A percentile compares a stretch with the other conserved stretches of the same genome.
Evolutionary conservation across 2,888 invertebrate genomes (phyloP).

Genomic region (Willowsia nigromaculata): DNA sequence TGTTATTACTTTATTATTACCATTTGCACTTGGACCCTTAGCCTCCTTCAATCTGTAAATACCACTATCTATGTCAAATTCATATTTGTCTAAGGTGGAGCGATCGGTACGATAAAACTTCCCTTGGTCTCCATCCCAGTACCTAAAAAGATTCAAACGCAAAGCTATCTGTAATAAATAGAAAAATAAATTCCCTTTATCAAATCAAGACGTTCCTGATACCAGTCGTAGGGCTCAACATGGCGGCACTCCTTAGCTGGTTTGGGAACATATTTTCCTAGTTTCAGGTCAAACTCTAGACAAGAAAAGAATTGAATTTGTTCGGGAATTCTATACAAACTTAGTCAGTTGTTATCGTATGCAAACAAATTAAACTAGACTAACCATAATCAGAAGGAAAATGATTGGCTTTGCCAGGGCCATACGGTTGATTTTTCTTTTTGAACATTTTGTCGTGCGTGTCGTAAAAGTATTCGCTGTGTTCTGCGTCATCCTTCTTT

Average conservation of each 20-base stretch:
- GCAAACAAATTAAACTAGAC: neutral
- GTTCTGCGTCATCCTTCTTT: neutral
- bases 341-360: neutral
- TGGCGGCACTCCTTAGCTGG: constrained; percentile 53
- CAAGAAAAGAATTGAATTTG: neutral
- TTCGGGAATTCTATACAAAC: neutral
- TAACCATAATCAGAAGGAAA: constrained; percentile 53
- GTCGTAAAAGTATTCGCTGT: constrained; percentile 52
- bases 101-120: constrained; percentile 46
- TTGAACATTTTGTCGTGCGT: constrained; percentile 54
- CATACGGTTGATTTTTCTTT: constrained; percentile 59
- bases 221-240: constrained; percentile 51
- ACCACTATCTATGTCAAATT: constrained; percentile 26
- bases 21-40: constrained; percentile 62
- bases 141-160: constrained; percentile 49
- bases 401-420: constrained; percentile 48
- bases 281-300: constrained; percentile 40
- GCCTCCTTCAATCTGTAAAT: constrained; percentile 56
- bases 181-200: neutral
- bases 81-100: constrained; percentile 33
- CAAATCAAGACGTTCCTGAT: neutral
- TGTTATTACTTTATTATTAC: neutral
- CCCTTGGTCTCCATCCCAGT: constrained; percentile 58
- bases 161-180: too few species aligned
- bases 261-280: constrained; percentile 15